Conservation (phyloP, 1,140 invertebrate species). For the Apolygus lucorum region DNA sequence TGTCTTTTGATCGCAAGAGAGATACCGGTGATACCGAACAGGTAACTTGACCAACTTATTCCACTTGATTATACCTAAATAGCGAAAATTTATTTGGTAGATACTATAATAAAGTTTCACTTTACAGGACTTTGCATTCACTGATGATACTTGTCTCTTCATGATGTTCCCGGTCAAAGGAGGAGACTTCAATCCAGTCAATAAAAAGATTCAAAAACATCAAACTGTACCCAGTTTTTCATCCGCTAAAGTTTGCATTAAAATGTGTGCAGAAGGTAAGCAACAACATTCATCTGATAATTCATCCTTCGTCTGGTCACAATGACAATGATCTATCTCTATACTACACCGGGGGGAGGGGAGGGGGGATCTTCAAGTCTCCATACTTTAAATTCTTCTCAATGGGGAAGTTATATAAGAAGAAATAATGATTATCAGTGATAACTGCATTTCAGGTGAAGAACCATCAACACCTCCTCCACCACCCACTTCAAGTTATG, state of each 20-base stretch:
- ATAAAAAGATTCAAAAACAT: constrained; percentile 80
- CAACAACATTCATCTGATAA: no score
- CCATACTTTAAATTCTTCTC: no score
- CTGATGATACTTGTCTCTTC: constrained; percentile 71
- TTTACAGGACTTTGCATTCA: constrained; percentile 67
- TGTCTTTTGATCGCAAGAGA: constrained; percentile 71
- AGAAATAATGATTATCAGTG: background rate
- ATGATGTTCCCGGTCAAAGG: constrained; percentile 82
- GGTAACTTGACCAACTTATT: constrained; percentile 21
- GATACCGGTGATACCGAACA: constrained; percentile 63
- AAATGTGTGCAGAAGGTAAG: constrained; percentile 60
- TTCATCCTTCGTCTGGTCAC: no score
- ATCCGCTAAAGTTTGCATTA: constrained; percentile 71
- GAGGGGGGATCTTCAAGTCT: no score
- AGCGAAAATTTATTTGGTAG: no score
- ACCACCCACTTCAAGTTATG: constrained; percentile 55
- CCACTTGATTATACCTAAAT: no score
- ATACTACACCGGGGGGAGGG: no score
- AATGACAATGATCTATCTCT: no score
- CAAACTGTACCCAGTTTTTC: constrained; percentile 66
- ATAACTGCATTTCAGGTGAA: constrained; percentile 29
- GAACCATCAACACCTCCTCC: constrained; percentile 40
- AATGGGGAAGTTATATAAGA: no score
- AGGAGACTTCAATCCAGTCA: constrained; percentile 69
- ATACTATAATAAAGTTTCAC: no score